Evolutionary conservation across 2,797 vertebrate species (phyloP).

Genomic region (Argya squamiceps): DNA sequence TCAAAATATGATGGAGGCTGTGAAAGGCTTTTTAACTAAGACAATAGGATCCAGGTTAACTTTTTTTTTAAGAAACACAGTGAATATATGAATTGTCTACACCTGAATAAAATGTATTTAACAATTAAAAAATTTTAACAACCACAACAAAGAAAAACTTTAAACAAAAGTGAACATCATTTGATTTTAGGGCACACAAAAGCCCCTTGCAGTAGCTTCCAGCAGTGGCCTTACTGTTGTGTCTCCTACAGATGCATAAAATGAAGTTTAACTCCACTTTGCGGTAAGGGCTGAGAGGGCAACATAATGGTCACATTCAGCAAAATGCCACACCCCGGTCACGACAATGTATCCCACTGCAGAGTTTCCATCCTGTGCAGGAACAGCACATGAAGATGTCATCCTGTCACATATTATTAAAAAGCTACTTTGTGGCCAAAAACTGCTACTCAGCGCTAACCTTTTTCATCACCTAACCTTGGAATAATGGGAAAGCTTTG

Average conservation of each 20-base stretch:
- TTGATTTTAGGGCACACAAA: conserved; percentile 69
- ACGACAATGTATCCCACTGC: conserved; percentile 54
- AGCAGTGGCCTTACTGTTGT: conserved; percentile 59
- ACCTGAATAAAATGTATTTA: conserved; percentile 80
- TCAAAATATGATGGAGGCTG: conserved; percentile 70
- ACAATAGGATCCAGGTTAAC: conserved; percentile 75
- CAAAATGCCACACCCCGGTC: conserved; percentile 5
- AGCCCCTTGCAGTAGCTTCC: conserved; percentile 66
- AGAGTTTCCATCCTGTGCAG: conserved; percentile 63
- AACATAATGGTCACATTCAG: conserved; percentile 28
- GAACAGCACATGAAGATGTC: conserved; percentile 60
- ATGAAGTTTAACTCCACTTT: conserved; percentile 30
- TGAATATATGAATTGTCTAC: conserved; percentile 83
- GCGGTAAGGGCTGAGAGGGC: conserved; percentile 14
- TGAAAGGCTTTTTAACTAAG: conserved; percentile 77
- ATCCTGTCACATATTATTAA: conserved; percentile 71
- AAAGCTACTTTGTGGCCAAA: conserved; percentile 41
- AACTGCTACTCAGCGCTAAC: conserved; percentile 46
- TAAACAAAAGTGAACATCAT: conserved; percentile 71
- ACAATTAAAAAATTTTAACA: conserved; percentile 77
- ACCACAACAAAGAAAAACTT: conserved; percentile 69
- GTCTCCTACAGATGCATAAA: conserved; percentile 52
- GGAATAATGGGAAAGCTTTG: conserved; percentile 90
- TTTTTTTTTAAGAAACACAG: conserved; percentile 67
- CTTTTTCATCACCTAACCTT: conserved; percentile 71